Evolutionary conservation across 1,140 invertebrate species (phyloP).

Genomic region (Matsumurasca onukii): DNA sequence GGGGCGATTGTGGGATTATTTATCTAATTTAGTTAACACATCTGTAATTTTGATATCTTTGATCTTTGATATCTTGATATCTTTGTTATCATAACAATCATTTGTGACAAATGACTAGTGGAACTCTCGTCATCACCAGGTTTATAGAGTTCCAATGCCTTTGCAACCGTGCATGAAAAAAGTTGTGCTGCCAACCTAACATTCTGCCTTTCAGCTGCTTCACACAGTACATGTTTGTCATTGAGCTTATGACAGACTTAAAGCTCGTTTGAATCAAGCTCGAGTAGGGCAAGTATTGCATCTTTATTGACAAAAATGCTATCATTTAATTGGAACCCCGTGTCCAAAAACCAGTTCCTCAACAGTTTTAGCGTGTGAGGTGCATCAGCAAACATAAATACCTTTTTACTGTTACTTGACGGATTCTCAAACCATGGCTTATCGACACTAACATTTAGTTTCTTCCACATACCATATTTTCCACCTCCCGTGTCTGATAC

Average conservation of each 20-base stretch:
- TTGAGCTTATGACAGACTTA: constrained; percentile 36
- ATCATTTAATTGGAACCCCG: constrained; percentile 37
- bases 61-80: no score
- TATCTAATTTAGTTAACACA: no score
- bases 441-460: constrained; percentile 40
- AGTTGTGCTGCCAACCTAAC: constrained; percentile 37
- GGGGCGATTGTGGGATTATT: no score
- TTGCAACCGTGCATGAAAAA: constrained; percentile 37
- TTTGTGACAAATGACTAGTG: constrained; percentile 16
- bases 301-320: constrained; percentile 32
- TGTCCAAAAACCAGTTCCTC: constrained; percentile 43
- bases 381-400: constrained; percentile 41
- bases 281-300: constrained; percentile 32
- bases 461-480: constrained; percentile 45
- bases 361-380: constrained; percentile 44
- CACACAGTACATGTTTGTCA: constrained; percentile 31
- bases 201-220: constrained; percentile 35
- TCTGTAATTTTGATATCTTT: no score
- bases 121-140: constrained; percentile 12
- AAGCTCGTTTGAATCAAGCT: constrained; percentile 31
- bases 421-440: constrained; percentile 39
- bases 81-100: no score
- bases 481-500: constrained; percentile 44
- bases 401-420: constrained; percentile 29
- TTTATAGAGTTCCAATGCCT: constrained; percentile 31